Percentiles rank a stretch among this genome's conserved stretches.
phyloP scores from a whole-genome alignment of 2,797 vertebrate genomes.

The Alauda arvensis region DNA sequence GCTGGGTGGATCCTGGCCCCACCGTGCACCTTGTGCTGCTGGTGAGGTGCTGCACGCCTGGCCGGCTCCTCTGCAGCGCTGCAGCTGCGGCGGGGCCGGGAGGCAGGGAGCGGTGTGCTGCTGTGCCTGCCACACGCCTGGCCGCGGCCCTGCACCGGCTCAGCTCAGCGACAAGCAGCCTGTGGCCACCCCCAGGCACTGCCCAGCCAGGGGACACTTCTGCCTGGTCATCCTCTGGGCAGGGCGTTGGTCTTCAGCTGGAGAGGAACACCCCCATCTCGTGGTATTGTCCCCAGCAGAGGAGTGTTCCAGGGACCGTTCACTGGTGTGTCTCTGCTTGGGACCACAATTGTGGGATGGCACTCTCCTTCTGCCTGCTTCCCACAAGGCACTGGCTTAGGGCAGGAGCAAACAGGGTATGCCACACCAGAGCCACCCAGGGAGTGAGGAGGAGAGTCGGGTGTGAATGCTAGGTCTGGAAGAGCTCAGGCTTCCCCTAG shows the following conservation, averaged over 20 bases:
- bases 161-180: background rate
- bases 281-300: background rate
- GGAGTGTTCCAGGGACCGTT: background rate
- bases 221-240: background rate
- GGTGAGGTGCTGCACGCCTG: background rate
- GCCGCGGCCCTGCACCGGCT: accelerated
- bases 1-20: background rate
- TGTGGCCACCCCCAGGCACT: background rate
- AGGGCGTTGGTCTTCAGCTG: background rate
- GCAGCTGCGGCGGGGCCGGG: background rate
- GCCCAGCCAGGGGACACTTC: background rate
- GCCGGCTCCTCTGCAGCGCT: background rate
- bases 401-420: background rate
- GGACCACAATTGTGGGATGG: accelerated
- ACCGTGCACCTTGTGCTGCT: slow-evolving; percentile 18
- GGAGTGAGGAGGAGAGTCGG: accelerated
- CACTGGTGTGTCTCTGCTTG: background rate
- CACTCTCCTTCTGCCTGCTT: background rate
- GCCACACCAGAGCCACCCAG: background rate
- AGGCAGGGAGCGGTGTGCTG: background rate
- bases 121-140: background rate
- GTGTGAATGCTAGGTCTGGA: background rate
- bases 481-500: background rate
- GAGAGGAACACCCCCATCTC: background rate
- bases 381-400: background rate